Base-by-base conservation (phyloP, 2,888 invertebrate genomes). In the Scaptomyza parva region DNA sequence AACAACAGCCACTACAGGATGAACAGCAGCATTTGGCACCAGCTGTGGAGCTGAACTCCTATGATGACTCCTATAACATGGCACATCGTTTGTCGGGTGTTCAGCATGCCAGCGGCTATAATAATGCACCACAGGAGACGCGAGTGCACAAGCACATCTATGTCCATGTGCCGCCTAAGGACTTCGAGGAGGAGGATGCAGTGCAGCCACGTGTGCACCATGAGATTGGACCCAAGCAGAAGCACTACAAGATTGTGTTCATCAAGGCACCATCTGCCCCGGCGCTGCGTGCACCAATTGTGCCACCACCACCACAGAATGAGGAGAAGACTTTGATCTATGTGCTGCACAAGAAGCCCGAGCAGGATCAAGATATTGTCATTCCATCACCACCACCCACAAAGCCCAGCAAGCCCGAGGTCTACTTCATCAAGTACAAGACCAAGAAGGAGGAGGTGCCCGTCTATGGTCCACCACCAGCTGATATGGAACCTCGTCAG, bases 161-260 rank as follows among this genome's bases (percentile, higher is more conserved):
- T 60, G 91, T 91, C 3, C 91, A 91, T 80, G 91, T 90, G 65
- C 91, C 91, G 37, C 91, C 91, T 54, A 89, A 89, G 73, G 91
- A 90, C 40, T 89, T 90, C 30, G 90, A 89, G 63, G 85, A 90
- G 30, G 90, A 90, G 48, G 91, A 91, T 18, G 88, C 85, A 1
- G 71, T 87, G 9, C 80, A 79, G 69, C 86, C 89, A 14, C 90
- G 87, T 28, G 86, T 91, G 1, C 88, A 76, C 14, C 88, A 89
- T 35, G 86, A 93, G 60, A 75, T 88, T 2, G 91, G 92, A 22
- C 94, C 95, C 76, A 94, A 96, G 59, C 96, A 96, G 92, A 96
- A 96, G 89, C 96, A 96, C 91, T 96, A 97, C 94, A 97, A 97
- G 92, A 97, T 97, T 91, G 96, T 97, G 92, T 97, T 97, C 94